Evolutionary conservation across 2,888 invertebrate species (phyloP).

Genomic region (Scrobipalpa costella): DNA sequence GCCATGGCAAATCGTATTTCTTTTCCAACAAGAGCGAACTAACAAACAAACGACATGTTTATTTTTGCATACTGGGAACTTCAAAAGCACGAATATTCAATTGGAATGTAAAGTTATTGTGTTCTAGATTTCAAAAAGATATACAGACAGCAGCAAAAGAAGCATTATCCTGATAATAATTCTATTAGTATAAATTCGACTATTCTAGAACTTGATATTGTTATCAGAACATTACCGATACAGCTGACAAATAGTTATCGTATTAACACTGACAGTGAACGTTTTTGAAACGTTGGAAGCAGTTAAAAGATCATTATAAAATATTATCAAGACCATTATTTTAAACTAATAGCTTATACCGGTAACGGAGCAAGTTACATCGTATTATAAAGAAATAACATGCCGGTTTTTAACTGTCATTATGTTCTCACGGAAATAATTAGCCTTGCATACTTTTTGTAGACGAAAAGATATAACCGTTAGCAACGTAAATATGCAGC

Average conservation of each 20-base stretch:
- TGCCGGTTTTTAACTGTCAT: slow-evolving; percentile 23
- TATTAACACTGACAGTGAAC: not conserved
- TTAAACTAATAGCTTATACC: slow-evolving; percentile 17
- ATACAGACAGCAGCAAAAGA: not conserved
- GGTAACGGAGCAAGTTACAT: slow-evolving; percentile 10
- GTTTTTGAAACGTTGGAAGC: slow-evolving; percentile 1
- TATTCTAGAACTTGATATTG: too few relatives aligned
- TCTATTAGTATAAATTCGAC: too few relatives aligned
- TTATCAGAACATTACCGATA: not conserved
- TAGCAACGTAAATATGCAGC: slow-evolving; percentile 31
- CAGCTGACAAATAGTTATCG: not conserved
- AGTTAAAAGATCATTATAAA: slow-evolving; percentile 21
- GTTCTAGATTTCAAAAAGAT: not conserved
- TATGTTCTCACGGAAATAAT: slow-evolving; percentile 38
- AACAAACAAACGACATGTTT: slow-evolving; percentile 34
- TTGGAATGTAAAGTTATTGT: not conserved
- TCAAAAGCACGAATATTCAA: slow-evolving; percentile 9
- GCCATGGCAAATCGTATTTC: slow-evolving; percentile 46
- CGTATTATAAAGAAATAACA: slow-evolving; percentile 13
- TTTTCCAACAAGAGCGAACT: slow-evolving; percentile 42
- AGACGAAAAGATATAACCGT: slow-evolving; percentile 33
- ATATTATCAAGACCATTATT: slow-evolving; percentile 17
- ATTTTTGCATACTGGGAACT: slow-evolving; percentile 26
- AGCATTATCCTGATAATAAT: too few relatives aligned
- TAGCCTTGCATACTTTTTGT: slow-evolving; percentile 24